Conservation (phyloP, 2,888 invertebrate genomes). For the Boloria euphrosyne region DNA sequence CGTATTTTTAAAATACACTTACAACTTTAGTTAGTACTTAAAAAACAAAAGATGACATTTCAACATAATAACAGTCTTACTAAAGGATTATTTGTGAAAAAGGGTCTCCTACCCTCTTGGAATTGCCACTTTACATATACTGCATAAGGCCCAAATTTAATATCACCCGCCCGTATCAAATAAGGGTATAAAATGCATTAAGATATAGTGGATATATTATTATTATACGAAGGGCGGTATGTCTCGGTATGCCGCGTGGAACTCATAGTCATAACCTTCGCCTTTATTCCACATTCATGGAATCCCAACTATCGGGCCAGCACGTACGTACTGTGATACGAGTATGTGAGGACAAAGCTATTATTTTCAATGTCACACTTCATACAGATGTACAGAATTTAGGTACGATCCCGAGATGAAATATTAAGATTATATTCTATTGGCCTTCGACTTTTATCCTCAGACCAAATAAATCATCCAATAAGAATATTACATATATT, state of each 20-base stretch:
- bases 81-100: neutral
- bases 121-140: constrained; percentile 3
- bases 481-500: too few species aligned
- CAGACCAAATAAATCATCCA: too few species aligned
- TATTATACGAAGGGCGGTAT: constrained; percentile 1
- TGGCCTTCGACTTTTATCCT: too few species aligned
- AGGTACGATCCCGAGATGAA: neutral
- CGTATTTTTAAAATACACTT: too few species aligned
- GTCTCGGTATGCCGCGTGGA: constrained; percentile 33
- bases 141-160: constrained; percentile 1
- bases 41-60: neutral
- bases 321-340: constrained; percentile 8
- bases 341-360: constrained; percentile 16
- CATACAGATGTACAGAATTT: constrained; percentile 1
- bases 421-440: too few species aligned
- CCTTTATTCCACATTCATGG: constrained; percentile 35
- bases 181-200: neutral
- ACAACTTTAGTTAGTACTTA: too few species aligned
- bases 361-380: constrained; percentile 21
- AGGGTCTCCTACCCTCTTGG: neutral
- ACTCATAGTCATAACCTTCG: constrained; percentile 32
- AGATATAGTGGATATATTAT: neutral
- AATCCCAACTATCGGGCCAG: constrained; percentile 28
- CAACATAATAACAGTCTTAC: neutral
- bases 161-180: neutral